Evolutionary conservation across 2,113 vertebrate species (phyloP), one percentile per base, ranked within the genome.

Genomic region (Chroicocephalus ridibundus): DNA sequence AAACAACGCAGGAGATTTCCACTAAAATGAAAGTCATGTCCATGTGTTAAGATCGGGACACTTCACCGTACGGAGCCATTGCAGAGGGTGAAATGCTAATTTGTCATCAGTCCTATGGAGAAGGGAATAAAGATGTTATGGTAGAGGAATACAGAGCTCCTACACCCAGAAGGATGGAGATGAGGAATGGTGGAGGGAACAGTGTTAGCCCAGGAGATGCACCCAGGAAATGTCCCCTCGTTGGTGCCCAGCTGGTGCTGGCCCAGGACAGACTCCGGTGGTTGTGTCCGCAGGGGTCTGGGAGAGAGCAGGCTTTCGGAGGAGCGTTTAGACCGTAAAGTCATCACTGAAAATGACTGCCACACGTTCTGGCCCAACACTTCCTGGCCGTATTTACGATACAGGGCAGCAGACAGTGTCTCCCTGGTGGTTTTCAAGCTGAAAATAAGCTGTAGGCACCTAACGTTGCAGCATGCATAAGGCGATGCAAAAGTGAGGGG

Each of bases 321-420:
- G 46, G 80, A 87, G 69, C 9, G 0, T 51, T 68, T 78, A 78
- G 57, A 66, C 91, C 82, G 84, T 25, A 17, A 76, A 86, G 57
- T 60, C 82, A 68, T 75, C 86, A 1, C 74, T 84, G 80, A 80
- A 42, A 68, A 87, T 89, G 82, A 38, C 88, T 91, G 90, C 96
- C 31, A 6, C 29, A 31, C 4, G 0, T 40, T 66, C 89, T 91
- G 84, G 68, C 87, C 82, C 75, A 49, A 15, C 71, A 4, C 29
- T 54, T 38, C 11, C 66, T 19, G 52, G 18, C 49, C 15, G 57
- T 68, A 61, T 95, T 96, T 95, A 58, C 36, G 44, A 65, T 17
- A 46, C 38, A 38, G 76, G 60, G 64, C 76, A 82, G 83, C 58
- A 82, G 74, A 44, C 22, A 20, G 90, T 13, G 4, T 54, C 86